Evolutionary conservation across 2,113 vertebrate species (phyloP), one percentile per base, ranked within the genome.

Genomic region (Hemibagrus wyckioides): DNA sequence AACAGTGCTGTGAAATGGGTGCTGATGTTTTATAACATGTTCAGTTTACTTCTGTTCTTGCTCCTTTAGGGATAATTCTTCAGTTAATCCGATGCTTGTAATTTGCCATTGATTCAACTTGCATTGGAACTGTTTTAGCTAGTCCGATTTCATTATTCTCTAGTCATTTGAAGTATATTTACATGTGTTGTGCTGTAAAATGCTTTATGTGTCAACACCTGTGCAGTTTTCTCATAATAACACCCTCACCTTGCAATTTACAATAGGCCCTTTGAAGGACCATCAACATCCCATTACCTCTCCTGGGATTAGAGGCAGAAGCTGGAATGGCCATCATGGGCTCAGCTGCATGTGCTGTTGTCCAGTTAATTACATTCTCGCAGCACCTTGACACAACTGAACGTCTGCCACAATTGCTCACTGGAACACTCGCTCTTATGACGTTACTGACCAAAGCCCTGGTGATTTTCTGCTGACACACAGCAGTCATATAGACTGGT

Each of bases 341-440:
- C 90, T 89, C 91, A 92, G 90, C 90, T 92, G 90, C 89, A 65
- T 80, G 86, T 67, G 84, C 86, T 87, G 86, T 44, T 61, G 71
- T 56, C 88, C 89, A 91, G 84, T 92, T 92, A 92, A 92, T 93
- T 93, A 86, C 75, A 88, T 83, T 86, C 88, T 84, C 83, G 82
- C 50, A 89, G 90, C 88, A 36, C 87, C 17, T 14, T 59, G 10
- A 86, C 84, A 50, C 56, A 65, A 80, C 88, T 54, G 88, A 88
- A 91, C 89, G 41, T 85, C 80, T 85, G 41, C 33, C 23, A 39
- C 80, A 54, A 80, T 75, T 83, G 19, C 52, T 56, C 17, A 30
- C 44, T 36, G 44, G 69, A 84, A 52, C 54, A 59, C 54, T 81
- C 71, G 44, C 73, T 77, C 57, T 83, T 44, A 1, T 30, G 79